These are phyloP conservation scores for Pseudochirops corinnae DNA, from an alignment of 2,797 vertebrate species.

Conservation along the genomic window DNA sequence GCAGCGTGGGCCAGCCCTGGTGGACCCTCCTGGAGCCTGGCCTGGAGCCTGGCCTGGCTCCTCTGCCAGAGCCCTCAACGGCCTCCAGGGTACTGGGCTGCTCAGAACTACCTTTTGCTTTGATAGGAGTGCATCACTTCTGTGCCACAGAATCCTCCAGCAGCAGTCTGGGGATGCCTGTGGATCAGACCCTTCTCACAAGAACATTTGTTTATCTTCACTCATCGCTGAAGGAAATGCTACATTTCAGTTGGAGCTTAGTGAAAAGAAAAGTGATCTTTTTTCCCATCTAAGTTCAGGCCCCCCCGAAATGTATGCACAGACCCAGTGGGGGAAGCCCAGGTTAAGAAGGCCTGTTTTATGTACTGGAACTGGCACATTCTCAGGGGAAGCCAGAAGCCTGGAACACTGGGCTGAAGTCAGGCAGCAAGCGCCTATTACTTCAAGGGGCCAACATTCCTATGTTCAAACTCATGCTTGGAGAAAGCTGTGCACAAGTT, in stretches of 20 bases:
- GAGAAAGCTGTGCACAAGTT: not conserved
- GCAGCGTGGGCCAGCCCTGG: constrained; percentile 71
- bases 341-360: not conserved
- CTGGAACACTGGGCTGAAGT: not conserved
- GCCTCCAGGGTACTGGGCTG: constrained; percentile 40
- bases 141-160: not conserved
- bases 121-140: not conserved
- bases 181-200: not conserved
- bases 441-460: not conserved
- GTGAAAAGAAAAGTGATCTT: not conserved
- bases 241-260: not conserved
- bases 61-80: constrained; percentile 30
- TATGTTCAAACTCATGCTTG: not conserved
- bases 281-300: not conserved
- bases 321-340: not conserved
- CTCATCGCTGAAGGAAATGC: not conserved
- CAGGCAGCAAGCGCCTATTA: not conserved
- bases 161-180: not conserved
- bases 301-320: not conserved
- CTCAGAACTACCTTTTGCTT: not conserved
- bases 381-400: not conserved
- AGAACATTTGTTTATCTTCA: not conserved
- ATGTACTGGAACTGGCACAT: not conserved
- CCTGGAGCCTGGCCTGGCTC: constrained; percentile 18
- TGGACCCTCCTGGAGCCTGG: constrained; percentile 40